Conservation (phyloP, 2,888 invertebrate species). For the Scaptomyza caliginosa region DNA sequence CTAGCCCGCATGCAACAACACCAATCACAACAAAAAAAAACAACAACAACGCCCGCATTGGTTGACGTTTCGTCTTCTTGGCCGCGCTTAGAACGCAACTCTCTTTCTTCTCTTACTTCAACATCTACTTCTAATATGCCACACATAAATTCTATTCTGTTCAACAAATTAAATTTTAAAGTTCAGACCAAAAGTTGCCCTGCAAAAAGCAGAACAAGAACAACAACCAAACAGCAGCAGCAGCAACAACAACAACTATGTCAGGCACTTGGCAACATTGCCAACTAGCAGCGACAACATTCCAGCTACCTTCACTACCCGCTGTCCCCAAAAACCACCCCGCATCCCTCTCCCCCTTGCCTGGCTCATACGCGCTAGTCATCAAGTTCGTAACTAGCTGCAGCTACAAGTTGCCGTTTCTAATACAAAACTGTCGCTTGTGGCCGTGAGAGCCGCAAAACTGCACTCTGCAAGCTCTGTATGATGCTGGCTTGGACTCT, state of each 20-base stretch:
- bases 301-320: slow-evolving; percentile 63
- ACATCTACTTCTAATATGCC: slow-evolving; percentile 58
- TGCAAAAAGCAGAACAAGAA: slow-evolving; percentile 35
- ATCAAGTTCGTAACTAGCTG: slow-evolving; percentile 71
- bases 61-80: slow-evolving; percentile 17
- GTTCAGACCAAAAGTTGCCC: slow-evolving; percentile 53
- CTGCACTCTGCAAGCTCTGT: slow-evolving; percentile 40
- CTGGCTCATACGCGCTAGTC: slow-evolving; percentile 12
- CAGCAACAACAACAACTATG: slow-evolving; percentile 67
- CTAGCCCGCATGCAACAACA: slow-evolving; percentile 58
- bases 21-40: slow-evolving; percentile 28
- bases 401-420: slow-evolving; percentile 75
- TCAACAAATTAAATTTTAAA: slow-evolving; percentile 70
- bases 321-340: slow-evolving; percentile 3
- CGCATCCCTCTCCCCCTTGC: not conserved
- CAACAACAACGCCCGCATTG: slow-evolving; percentile 59
- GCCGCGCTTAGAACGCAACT: slow-evolving; percentile 30
- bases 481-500: slow-evolving; percentile 36
- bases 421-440: slow-evolving; percentile 77
- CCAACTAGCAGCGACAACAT: slow-evolving; percentile 76
- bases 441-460: slow-evolving; percentile 73
- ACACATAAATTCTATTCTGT: slow-evolving; percentile 66
- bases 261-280: slow-evolving; percentile 76
- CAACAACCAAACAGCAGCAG: slow-evolving; percentile 31
- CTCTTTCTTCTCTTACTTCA: not conserved